Percentiles rank a stretch among this genome's conserved stretches.
phyloP scores from a whole-genome alignment of 2,888 invertebrate species.

The Agrenia bidenticulata region DNA sequence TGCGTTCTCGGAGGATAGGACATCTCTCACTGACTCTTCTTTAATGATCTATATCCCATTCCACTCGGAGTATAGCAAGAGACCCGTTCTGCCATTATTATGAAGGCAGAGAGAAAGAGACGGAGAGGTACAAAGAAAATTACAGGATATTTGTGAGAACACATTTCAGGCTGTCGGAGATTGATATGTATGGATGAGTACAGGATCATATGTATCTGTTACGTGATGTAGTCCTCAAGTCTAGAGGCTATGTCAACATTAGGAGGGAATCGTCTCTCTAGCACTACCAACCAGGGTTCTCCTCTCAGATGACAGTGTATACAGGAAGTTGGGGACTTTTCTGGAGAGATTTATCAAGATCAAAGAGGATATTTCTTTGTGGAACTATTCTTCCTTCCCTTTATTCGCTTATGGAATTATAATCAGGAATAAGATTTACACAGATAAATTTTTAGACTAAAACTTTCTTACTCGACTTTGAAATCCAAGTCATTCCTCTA shows the following conservation, averaged over 20 bases:
- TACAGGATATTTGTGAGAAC: slow-evolving; percentile 35
- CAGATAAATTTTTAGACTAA: slow-evolving; percentile 47
- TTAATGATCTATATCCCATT: slow-evolving; percentile 17
- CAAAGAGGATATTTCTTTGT: slow-evolving; percentile 52
- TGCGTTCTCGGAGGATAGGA: slow-evolving; percentile 12
- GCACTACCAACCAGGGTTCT: neutral
- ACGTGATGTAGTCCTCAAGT: slow-evolving; percentile 36
- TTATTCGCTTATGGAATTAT: slow-evolving; percentile 52
- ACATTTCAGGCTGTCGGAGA: slow-evolving; percentile 31
- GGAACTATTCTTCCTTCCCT: slow-evolving; percentile 44
- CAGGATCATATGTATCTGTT: slow-evolving; percentile 33
- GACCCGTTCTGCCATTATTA: neutral
- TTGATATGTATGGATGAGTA: slow-evolving; percentile 43
- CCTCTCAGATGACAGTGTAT: slow-evolving; percentile 4
- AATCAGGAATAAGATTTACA: slow-evolving; percentile 50
- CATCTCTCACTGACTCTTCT: slow-evolving; percentile 18
- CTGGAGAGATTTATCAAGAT: slow-evolving; percentile 51
- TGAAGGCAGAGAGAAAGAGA: slow-evolving; percentile 16
- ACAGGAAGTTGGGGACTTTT: slow-evolving; percentile 40
- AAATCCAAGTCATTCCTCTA: slow-evolving; percentile 24
- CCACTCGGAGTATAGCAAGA: neutral
- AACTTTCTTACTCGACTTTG: slow-evolving; percentile 29
- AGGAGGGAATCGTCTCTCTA: slow-evolving; percentile 3
- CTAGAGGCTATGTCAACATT: slow-evolving; percentile 6
- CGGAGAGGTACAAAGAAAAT: slow-evolving; percentile 19